phyloP scores from a whole-genome alignment of 1,140 invertebrate genomes.

The Drosophila miranda region DNA sequence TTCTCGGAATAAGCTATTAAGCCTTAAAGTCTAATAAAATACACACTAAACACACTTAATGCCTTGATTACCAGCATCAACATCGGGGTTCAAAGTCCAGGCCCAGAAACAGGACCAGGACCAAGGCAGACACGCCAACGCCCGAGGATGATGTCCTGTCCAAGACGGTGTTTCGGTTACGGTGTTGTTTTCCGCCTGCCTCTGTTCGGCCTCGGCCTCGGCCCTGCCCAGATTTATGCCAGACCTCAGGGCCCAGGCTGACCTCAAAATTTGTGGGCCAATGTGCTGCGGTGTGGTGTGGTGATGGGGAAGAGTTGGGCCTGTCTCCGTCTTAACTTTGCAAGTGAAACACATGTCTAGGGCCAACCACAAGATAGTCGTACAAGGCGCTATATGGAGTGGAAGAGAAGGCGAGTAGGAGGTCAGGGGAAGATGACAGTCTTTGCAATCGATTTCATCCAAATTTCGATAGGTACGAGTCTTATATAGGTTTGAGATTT shows the following conservation, averaged over 20 bases:
- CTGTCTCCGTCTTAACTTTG: constrained; percentile 41
- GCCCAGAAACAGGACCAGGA: constrained; percentile 23
- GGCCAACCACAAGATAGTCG: constrained; percentile 3
- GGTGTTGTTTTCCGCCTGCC: constrained; percentile 33
- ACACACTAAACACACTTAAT: constrained; percentile 80
- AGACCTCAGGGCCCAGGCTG: constrained; percentile 27
- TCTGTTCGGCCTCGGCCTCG: no score
- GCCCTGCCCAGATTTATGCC: constrained; percentile 59
- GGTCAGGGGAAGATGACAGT: neutral
- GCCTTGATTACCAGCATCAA: constrained; percentile 76
- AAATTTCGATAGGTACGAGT: no score
- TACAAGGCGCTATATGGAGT: no score
- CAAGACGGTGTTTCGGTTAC: constrained; percentile 22
- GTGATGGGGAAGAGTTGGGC: neutral
- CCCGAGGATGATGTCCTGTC: constrained; percentile 23
- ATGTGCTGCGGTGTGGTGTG: constrained; percentile 1
- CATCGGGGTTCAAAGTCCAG: constrained; percentile 45
- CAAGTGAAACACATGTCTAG: constrained; percentile 40
- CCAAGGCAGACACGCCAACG: constrained; percentile 24
- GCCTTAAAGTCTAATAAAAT: constrained; percentile 80
- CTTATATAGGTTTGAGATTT: no score
- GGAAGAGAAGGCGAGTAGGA: neutral
- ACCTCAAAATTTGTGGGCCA: constrained; percentile 63
- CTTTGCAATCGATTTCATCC: neutral
- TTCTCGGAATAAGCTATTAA: constrained; percentile 64